Percentiles rank a stretch among this genome's conserved stretches.
phyloP scores from a whole-genome alignment of 2,113 vertebrate genomes.

The Hystrix brachyura region DNA sequence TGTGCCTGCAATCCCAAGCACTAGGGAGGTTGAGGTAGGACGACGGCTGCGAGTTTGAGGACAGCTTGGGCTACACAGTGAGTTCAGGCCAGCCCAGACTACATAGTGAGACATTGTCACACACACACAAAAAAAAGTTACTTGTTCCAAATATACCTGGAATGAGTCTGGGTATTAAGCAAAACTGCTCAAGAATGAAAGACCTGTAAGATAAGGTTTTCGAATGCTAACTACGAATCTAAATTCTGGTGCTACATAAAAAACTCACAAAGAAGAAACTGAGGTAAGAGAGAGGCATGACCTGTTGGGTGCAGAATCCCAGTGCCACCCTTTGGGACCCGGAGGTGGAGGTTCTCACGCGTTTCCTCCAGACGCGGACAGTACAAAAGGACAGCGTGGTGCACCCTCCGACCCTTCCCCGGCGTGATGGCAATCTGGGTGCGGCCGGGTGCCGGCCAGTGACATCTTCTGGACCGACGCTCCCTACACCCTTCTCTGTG shows the following conservation, averaged over 20 bases:
- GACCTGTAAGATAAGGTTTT: background rate
- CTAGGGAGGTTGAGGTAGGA: background rate
- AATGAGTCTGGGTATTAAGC: background rate
- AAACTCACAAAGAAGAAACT: background rate
- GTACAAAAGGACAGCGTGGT: too few species aligned
- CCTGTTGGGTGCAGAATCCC: too few species aligned
- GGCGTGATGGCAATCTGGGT: too few species aligned
- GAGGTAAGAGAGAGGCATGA: too few species aligned
- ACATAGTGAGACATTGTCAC: background rate
- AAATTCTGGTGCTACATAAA: slow-evolving; percentile 3
- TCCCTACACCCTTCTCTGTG: too few species aligned
- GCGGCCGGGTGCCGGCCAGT: too few species aligned
- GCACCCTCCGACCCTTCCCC: too few species aligned
- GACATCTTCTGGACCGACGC: too few species aligned
- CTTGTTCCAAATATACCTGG: slow-evolving; percentile 2
- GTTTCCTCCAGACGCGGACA: too few species aligned
- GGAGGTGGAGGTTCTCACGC: too few species aligned
- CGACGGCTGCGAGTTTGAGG: background rate
- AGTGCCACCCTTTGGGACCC: too few species aligned
- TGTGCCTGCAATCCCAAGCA: background rate
- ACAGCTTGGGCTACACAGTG: background rate
- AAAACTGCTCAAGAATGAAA: background rate
- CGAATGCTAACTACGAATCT: background rate
- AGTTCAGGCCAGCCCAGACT: background rate
- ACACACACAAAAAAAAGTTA: background rate